These are phyloP conservation scores for Perccottus glenii DNA, from an alignment of 2,113 vertebrate genomes.

Conservation along the genomic window DNA sequence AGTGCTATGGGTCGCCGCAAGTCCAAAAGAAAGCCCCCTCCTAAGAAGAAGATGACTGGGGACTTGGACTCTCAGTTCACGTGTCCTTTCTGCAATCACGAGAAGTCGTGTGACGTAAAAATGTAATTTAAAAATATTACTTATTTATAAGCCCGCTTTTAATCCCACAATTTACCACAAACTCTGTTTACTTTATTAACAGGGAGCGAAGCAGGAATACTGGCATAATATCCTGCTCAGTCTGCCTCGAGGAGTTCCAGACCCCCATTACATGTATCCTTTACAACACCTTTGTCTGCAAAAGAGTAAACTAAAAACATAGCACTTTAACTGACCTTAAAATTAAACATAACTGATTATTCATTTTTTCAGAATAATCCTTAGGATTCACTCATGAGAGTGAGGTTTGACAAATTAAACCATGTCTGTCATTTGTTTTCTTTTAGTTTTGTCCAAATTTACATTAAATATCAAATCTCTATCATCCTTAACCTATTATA, in stretches of 20 bases:
- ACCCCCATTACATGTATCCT: slow-evolving; percentile 97
- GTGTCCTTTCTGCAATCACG: slow-evolving; percentile 94
- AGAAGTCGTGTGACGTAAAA: slow-evolving; percentile 94
- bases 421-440: neutral
- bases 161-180: no score
- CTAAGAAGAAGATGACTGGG: slow-evolving; percentile 94
- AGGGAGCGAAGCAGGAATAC: slow-evolving; percentile 94
- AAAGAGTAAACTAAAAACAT: neutral
- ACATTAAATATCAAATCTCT: neutral
- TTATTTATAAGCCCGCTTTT: neutral
- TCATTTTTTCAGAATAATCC: no score
- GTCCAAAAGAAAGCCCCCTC: slow-evolving; percentile 91
- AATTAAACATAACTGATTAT: no score
- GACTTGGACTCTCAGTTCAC: slow-evolving; percentile 91
- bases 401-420: no score
- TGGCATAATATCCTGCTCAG: slow-evolving; percentile 91
- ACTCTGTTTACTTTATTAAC: slow-evolving; percentile 15
- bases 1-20: slow-evolving; percentile 88
- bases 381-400: neutral
- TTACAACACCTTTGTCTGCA: neutral
- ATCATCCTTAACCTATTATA: slow-evolving; percentile 50
- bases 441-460: neutral
- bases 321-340: no score
- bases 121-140: slow-evolving; percentile 76
- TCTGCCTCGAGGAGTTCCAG: slow-evolving; percentile 95